These are phyloP conservation scores for Parnassius apollo DNA, from an alignment of 2,888 invertebrate species.

Conservation along the genomic window DNA sequence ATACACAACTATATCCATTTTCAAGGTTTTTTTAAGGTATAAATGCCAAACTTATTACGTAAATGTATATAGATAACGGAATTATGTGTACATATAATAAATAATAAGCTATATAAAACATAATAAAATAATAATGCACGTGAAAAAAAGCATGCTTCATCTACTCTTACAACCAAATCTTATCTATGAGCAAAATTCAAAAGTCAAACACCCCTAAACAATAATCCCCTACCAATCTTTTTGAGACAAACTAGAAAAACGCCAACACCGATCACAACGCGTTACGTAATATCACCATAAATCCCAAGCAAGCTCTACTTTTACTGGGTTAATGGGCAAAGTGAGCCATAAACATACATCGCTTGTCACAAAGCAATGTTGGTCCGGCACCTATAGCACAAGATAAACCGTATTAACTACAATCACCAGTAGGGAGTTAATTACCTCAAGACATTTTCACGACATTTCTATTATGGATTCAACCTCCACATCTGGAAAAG, in stretches of 20 bases:
- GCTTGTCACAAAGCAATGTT: conserved; percentile 32
- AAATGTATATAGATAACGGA: too few species aligned
- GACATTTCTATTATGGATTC: conserved; percentile 79
- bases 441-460: conserved; percentile 81
- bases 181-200: conserved; percentile 25
- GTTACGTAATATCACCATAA: conserved; percentile 53
- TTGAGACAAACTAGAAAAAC: conserved; percentile 30
- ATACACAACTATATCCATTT: too few species aligned
- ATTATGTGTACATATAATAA: background rate
- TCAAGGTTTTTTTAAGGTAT: too few species aligned
- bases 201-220: conserved; percentile 28
- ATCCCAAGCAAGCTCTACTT: conserved; percentile 70
- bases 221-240: conserved; percentile 30
- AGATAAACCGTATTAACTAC: conserved; percentile 71
- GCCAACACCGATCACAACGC: conserved; percentile 62
- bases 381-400: conserved; percentile 52
- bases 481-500: conserved; percentile 81
- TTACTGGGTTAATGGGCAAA: conserved; percentile 59
- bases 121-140: conserved; percentile 2
- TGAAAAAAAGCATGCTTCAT: conserved; percentile 27
- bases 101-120: conserved; percentile 3
- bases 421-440: conserved; percentile 80
- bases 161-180: conserved; percentile 23
- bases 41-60: too few species aligned
- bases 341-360: conserved; percentile 40